Base-by-base conservation (phyloP, 1,140 invertebrate species). In the Vanessa tameamea region DNA sequence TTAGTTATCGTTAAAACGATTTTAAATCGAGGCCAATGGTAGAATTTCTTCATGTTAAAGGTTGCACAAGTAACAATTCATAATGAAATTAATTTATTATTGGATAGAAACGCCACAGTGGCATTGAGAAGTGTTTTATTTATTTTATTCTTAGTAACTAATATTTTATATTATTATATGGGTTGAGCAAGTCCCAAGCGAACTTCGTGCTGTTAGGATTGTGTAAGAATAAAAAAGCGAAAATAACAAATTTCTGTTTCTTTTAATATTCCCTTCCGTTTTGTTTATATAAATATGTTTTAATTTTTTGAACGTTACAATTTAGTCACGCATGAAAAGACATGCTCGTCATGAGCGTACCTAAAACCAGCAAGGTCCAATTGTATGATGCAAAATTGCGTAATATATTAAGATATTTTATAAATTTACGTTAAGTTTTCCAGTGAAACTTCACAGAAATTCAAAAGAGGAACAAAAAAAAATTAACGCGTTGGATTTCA, bases 131-230 rank as follows among this genome's bases (percentile, higher is more conserved):
- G 86, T 85, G 83, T 86, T 87, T 91, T 91, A 91, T 92, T 92
- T 91, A 90, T 91, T 91, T 92, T 87, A 88, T 90, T 89, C 79
- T 90, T 89, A 90, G 87, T 82, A 83, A 92, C 87, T 87, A 88
- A 89, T 92, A 90, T 91, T 92, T 89, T 89, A 86, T 92, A 90
- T 90, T 85, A 84, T 86, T 82, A 84, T 78, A 84, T 84, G 83
- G 83, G 80, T 82, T 79, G 81, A 87, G 79, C 76, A 80, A 85
- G 82, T 84, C 84, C 84, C 84, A 82, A 83, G 68, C 82, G 73
- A 87, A 87, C 78, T 87, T 86, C 81, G 81, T 89, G 87, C 89
- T 89, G 85, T 84, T 88, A 88, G 85, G 82, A 85, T 82, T 82
- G 72, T 84, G 78, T 91, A 89, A 87, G 78, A 90, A 86, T 86